Evolutionary conservation across 1,140 invertebrate species (phyloP).

Genomic region (Brachionus rotundiformis): DNA sequence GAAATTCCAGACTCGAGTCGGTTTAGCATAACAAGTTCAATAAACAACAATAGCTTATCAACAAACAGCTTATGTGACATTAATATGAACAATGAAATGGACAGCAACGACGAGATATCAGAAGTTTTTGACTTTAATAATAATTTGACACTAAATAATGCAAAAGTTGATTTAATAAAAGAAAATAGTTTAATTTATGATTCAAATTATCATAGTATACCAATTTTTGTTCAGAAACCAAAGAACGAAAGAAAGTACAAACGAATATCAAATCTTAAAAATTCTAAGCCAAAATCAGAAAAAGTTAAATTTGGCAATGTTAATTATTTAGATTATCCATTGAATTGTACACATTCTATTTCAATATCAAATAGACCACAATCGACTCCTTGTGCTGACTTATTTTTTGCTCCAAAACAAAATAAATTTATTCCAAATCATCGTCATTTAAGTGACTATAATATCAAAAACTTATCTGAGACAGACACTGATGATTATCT

Average conservation of each 20-base stretch:
- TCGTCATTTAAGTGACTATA: background rate
- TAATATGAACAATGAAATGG: background rate
- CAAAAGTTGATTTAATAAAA: background rate
- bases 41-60: background rate
- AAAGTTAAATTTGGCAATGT: constrained; percentile 23
- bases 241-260: background rate
- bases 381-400: background rate
- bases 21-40: background rate
- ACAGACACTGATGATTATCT: constrained; percentile 12
- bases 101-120: background rate
- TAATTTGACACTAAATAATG: background rate
- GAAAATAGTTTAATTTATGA: background rate
- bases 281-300: background rate
- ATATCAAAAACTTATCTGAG: background rate
- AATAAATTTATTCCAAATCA: background rate
- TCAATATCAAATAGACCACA: no score
- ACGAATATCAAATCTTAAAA: constrained; percentile 13
- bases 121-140: background rate
- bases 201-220: background rate
- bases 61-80: background rate
- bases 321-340: background rate
- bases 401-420: background rate
- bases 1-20: background rate
- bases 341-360: background rate
- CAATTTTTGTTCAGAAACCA: background rate